Conservation (phyloP, 2,113 vertebrate genomes). For the Sorex araneus region DNA sequence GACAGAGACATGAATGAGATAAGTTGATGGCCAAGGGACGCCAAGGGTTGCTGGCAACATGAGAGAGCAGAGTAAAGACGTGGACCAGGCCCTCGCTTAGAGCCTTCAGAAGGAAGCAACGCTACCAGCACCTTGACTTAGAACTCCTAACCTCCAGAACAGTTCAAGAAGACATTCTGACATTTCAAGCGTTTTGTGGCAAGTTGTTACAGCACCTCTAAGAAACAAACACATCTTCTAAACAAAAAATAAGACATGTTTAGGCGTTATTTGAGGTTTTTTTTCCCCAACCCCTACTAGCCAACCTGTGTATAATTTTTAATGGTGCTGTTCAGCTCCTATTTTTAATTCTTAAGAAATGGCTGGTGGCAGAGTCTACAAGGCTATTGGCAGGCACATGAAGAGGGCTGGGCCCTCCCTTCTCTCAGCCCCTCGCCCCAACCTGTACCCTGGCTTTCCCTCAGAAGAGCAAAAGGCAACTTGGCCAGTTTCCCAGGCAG, state of each 20-base stretch:
- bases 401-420: not conserved
- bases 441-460: constrained; percentile 62
- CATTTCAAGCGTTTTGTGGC: not conserved
- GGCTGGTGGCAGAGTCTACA: not conserved
- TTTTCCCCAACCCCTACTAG: constrained; percentile 7
- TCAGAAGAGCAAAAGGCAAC: constrained; percentile 62
- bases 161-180: not conserved
- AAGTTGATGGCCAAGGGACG: not conserved
- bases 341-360: constrained; percentile 31
- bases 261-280: not conserved
- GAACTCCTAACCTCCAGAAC: not conserved
- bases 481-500: constrained; percentile 71
- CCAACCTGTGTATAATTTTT: not conserved
- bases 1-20: not conserved
- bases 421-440: constrained; percentile 45
- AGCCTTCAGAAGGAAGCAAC: not conserved
- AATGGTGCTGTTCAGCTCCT: not conserved
- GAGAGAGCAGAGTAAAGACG: not conserved
- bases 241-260: not conserved
- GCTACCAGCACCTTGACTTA: not conserved
- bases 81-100: not conserved
- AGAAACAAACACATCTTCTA: not conserved
- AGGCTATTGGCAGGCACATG: constrained; percentile 17
- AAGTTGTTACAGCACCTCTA: not conserved
- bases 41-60: not conserved